These are phyloP conservation scores for Stratiolaelaps scimitus DNA, from an alignment of 1,140 invertebrate genomes.

Conservation along the genomic window DNA sequence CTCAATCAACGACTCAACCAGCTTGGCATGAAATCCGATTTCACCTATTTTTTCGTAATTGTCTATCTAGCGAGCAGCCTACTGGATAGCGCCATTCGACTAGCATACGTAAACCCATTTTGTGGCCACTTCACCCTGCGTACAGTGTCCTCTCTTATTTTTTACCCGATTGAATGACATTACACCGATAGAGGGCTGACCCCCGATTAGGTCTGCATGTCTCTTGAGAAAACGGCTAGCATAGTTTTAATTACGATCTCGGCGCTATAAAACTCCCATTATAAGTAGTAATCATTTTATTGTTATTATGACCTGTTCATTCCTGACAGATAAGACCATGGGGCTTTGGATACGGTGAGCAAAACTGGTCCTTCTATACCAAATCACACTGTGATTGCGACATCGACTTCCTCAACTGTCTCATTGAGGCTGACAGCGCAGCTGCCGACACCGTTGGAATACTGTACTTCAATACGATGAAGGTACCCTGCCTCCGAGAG, in stretches of 20 bases:
- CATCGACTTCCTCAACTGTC: slow-evolving; percentile 59
- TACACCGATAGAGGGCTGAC: too few species aligned
- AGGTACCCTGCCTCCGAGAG: slow-evolving; percentile 54
- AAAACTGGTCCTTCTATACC: slow-evolving; percentile 32
- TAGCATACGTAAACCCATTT: too few species aligned
- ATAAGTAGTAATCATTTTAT: slow-evolving; percentile 17
- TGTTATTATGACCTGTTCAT: too few species aligned
- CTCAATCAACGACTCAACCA: too few species aligned
- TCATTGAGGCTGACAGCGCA: slow-evolving; percentile 53
- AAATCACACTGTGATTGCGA: slow-evolving; percentile 71
- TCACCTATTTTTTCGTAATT: too few species aligned
- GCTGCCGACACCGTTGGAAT: slow-evolving; percentile 62
- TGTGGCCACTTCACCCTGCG: too few species aligned
- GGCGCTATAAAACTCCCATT: slow-evolving; percentile 30
- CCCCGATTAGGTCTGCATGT: too few species aligned
- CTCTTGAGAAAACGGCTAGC: not conserved
- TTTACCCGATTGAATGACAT: too few species aligned
- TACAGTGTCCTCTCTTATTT: too few species aligned
- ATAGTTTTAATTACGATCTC: slow-evolving; percentile 30
- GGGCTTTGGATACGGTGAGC: not conserved
- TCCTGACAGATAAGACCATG: slow-evolving; percentile 10
- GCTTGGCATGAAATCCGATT: too few species aligned
- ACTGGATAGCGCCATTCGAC: too few species aligned
- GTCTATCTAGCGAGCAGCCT: too few species aligned
- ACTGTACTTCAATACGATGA: slow-evolving; percentile 69